phyloP scores from a whole-genome alignment of 35 echinoderm and acorn worm genomes.

The Ptychodera flava region DNA sequence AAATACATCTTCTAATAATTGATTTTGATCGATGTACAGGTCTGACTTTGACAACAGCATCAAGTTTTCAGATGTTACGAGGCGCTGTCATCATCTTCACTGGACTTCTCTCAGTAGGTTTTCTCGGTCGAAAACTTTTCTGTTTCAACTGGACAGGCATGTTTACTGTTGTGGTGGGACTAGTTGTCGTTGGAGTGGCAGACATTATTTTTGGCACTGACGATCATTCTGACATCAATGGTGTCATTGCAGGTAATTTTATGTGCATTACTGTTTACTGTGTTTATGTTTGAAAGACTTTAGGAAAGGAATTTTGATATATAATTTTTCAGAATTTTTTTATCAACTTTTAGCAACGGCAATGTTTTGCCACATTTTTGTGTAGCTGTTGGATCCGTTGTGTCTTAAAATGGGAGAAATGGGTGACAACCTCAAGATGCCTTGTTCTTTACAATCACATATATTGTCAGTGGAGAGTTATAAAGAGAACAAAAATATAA shows the following conservation, averaged over 20 bases:
- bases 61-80: conserved; percentile 75
- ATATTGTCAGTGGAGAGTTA: too few species aligned
- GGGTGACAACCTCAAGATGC: too few species aligned
- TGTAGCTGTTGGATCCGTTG: not conserved
- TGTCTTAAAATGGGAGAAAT: not conserved
- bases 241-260: conserved; percentile 57
- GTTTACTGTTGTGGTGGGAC: conserved; percentile 41
- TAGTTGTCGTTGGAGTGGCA: conserved; percentile 51
- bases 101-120: conserved; percentile 67
- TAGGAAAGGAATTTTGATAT: not conserved
- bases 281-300: not conserved
- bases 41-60: conserved; percentile 55
- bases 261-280: not conserved
- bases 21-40: too few species aligned
- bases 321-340: not conserved
- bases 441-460: too few species aligned
- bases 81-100: conserved; percentile 81
- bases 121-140: conserved; percentile 37
- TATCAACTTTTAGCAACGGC: not conserved
- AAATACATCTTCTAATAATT: too few species aligned
- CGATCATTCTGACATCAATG: conserved; percentile 19
- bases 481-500: too few species aligned
- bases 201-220: conserved; percentile 27
- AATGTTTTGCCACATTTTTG: not conserved
- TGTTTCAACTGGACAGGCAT: conserved; percentile 57